Percentiles rank a stretch among this genome's conserved stretches.
These are phyloP conservation scores for Neogale vison DNA, from an alignment of 2,113 vertebrate genomes.

Conservation along the genomic window DNA sequence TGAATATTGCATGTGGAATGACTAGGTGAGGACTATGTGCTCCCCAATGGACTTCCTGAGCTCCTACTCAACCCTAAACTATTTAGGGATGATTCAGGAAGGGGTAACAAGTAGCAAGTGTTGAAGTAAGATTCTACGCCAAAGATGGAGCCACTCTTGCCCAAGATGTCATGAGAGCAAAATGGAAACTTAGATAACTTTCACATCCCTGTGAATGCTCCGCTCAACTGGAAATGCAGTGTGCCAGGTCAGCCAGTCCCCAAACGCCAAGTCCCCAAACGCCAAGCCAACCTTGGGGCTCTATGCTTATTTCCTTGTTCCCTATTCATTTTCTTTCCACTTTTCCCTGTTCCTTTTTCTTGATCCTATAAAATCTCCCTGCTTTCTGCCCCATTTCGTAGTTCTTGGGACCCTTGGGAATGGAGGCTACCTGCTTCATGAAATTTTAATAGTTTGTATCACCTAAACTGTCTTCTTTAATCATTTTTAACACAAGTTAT, in stretches of 20 bases:
- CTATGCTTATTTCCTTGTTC: background rate
- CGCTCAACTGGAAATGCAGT: background rate
- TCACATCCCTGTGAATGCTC: background rate
- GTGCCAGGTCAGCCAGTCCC: background rate
- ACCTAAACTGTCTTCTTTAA: background rate
- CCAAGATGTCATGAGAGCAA: background rate
- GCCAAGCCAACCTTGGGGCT: background rate
- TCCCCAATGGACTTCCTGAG: background rate
- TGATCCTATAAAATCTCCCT: background rate
- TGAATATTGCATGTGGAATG: background rate
- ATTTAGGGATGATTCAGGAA: background rate
- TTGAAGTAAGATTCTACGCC: background rate
- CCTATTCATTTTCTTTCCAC: background rate
- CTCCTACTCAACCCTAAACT: background rate
- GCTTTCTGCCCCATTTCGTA: background rate
- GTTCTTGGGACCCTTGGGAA: background rate
- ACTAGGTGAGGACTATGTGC: background rate
- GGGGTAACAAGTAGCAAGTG: background rate
- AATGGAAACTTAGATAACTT: background rate
- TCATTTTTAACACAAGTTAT: background rate
- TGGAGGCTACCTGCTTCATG: background rate
- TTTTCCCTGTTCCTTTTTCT: background rate
- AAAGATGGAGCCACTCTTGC: background rate
- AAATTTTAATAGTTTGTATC: background rate
- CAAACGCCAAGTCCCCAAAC: background rate